These are phyloP conservation scores for Willisornis vidua DNA, from an alignment of 2,113 vertebrate genomes.

Conservation along the genomic window DNA sequence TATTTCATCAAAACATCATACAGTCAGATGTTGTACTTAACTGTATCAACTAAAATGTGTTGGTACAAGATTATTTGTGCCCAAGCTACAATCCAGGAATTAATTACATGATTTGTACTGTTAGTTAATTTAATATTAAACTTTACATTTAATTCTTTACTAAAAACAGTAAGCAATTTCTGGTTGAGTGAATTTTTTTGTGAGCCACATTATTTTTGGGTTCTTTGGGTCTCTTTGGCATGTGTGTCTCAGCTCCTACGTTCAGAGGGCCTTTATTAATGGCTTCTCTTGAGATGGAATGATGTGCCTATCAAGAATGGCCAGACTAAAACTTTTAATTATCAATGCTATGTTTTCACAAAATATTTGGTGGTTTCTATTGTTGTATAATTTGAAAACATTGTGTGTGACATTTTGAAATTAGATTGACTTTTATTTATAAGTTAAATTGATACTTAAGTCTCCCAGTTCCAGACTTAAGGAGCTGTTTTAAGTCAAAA, in stretches of 20 bases:
- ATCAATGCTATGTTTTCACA: neutral
- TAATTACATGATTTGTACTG: neutral
- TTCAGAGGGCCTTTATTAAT: neutral
- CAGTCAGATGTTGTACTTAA: neutral
- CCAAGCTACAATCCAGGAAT: neutral
- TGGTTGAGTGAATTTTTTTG: neutral
- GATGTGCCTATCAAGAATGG: neutral
- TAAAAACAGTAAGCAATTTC: neutral
- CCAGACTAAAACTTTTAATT: neutral
- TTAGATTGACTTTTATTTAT: neutral
- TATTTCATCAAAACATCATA: neutral
- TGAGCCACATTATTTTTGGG: neutral
- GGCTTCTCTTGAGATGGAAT: neutral
- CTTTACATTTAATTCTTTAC: neutral
- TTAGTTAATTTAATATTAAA: neutral
- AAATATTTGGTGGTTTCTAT: neutral
- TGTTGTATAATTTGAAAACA: neutral
- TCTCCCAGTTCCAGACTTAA: neutral
- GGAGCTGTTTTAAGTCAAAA: neutral
- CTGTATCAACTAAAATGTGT: neutral
- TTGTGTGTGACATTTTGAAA: neutral
- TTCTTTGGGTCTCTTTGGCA: neutral
- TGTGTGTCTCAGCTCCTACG: neutral
- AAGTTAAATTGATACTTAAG: neutral
- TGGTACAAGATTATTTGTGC: neutral